Evolutionary conservation across 2,797 vertebrate species (phyloP).

Genomic region (Sarcoramphus papa): DNA sequence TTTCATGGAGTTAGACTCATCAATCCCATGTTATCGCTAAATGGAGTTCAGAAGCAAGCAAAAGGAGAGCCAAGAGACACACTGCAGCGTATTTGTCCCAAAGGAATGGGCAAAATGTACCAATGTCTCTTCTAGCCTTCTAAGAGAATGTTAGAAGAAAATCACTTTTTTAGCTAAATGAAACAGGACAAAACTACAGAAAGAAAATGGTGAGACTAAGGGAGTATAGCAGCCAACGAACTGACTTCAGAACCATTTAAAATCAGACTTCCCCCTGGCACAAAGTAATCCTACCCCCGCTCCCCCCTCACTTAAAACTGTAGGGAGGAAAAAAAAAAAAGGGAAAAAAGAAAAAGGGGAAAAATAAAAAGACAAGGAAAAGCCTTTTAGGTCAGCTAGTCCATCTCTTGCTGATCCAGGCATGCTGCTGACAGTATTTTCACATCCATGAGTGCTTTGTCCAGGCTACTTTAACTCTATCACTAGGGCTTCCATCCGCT

Average conservation of each 20-base stretch:
- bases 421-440: not conserved
- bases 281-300: not conserved
- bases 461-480: slow-evolving; percentile 36
- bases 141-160: not conserved
- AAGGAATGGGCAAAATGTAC: not conserved
- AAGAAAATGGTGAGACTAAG: not conserved
- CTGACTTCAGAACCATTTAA: slow-evolving; percentile 3
- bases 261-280: not conserved
- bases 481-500: not conserved
- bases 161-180: not conserved
- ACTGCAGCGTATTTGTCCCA: not conserved
- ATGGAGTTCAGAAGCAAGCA: not conserved
- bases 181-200: not conserved
- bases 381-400: slow-evolving; percentile 25
- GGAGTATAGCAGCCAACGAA: not conserved
- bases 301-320: not conserved
- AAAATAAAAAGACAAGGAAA: not conserved
- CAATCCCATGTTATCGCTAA: not conserved
- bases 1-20: not conserved
- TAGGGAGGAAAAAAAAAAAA: not conserved
- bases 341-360: not conserved
- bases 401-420: not conserved
- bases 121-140: not conserved
- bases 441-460: slow-evolving; percentile 48
- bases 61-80: not conserved